Conservation (phyloP, 1,140 invertebrate genomes). For the Pentalonia nigronervosa region DNA sequence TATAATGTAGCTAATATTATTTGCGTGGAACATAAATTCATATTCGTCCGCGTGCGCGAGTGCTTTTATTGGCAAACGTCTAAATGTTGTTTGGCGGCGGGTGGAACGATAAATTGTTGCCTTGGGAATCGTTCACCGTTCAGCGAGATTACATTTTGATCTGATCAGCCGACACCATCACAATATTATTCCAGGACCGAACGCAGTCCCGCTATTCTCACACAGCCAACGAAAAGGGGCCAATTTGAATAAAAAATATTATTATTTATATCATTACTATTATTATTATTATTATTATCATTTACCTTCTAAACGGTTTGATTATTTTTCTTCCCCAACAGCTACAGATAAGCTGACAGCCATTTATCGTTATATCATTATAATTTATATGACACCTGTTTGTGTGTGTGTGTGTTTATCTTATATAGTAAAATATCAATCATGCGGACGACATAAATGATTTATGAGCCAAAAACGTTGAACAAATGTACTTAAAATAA, state of each 20-base stretch:
- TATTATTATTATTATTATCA: constrained; percentile 33
- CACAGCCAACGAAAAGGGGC: neutral
- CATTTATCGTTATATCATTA: constrained; percentile 1
- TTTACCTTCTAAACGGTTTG: constrained; percentile 20
- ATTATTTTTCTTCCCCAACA: constrained; percentile 32
- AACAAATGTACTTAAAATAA: neutral
- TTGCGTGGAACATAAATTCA: constrained; percentile 5
- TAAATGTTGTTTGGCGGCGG: constrained; percentile 38
- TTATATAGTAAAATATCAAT: constrained; percentile 28
- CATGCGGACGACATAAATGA: constrained; percentile 25
- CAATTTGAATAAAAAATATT: constrained; percentile 53
- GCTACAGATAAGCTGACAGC: constrained; percentile 7
- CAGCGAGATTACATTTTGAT: constrained; percentile 57
- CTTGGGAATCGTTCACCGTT: constrained; percentile 52
- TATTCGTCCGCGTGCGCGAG: neutral
- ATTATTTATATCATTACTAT: neutral
- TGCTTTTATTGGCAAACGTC: constrained; percentile 45
- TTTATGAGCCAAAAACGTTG: constrained; percentile 7
- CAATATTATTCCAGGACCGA: constrained; percentile 38
- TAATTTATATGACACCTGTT: neutral
- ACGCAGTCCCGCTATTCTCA: neutral
- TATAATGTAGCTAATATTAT: neutral
- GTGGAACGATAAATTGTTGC: constrained; percentile 41
- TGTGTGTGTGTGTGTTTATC: neutral
- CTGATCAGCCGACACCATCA: constrained; percentile 46